These are phyloP conservation scores for Platycheirus rosarum DNA, from an alignment of 2,888 invertebrate genomes.

Conservation along the genomic window DNA sequence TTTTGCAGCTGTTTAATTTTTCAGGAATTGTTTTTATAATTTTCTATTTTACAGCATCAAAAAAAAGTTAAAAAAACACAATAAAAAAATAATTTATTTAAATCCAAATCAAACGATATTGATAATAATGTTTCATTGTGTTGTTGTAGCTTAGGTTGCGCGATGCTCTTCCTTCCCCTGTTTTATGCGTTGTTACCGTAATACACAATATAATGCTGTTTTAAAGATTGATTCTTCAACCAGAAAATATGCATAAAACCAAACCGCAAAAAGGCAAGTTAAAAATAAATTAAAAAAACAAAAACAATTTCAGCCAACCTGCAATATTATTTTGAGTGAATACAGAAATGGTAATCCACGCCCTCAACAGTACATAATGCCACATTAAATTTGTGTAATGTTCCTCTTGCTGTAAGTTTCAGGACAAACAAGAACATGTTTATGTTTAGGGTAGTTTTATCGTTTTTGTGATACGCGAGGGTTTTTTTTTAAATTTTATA, in stretches of 20 bases:
- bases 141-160: slow-evolving; percentile 86
- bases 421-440: slow-evolving; percentile 23
- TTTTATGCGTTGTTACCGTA: slow-evolving; percentile 73
- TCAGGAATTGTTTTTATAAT: slow-evolving; percentile 73
- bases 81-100: slow-evolving; percentile 46
- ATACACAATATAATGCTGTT: slow-evolving; percentile 73
- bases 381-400: slow-evolving; percentile 19
- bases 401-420: slow-evolving; percentile 47
- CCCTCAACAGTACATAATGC: slow-evolving; percentile 38
- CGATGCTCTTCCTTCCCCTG: slow-evolving; percentile 75
- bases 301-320: slow-evolving; percentile 72
- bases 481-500: slow-evolving; percentile 8
- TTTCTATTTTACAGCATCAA: slow-evolving; percentile 73
- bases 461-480: slow-evolving; percentile 38
- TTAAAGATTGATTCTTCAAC: slow-evolving; percentile 74
- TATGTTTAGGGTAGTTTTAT: slow-evolving; percentile 58
- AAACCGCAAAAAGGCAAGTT: slow-evolving; percentile 74
- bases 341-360: slow-evolving; percentile 38
- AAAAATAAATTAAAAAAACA: slow-evolving; percentile 65
- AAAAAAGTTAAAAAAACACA: slow-evolving; percentile 39
- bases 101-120: slow-evolving; percentile 64
- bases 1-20: slow-evolving; percentile 73
- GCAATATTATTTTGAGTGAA: slow-evolving; percentile 48
- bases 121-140: slow-evolving; percentile 76
- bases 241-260: slow-evolving; percentile 74